Evolutionary conservation across 2,888 invertebrate species (phyloP), one percentile per base, ranked within the genome.

Genomic region (Rhopalosiphum nymphaeae): DNA sequence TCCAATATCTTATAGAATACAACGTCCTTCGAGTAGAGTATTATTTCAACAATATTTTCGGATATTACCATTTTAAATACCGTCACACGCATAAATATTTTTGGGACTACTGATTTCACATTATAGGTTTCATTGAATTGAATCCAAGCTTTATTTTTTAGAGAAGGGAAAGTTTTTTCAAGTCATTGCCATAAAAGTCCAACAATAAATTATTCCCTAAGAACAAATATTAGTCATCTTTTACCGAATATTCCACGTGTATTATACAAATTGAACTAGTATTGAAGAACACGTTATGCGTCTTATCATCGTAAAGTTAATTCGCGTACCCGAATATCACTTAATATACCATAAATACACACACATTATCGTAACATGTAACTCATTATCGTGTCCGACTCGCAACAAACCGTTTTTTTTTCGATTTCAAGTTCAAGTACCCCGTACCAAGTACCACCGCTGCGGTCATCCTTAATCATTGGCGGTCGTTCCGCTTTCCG

Each of bases 361-460:
- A 67, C 36, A 21, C 36, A 36, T 67, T 78, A 78, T 67, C 21
- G 36, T 36, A 67, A 67, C 67, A 67, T 7, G 67, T 78, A 78
- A 78, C 36, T 36, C 36, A 78, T 78, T 78, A 78, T 78, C 78
- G 78, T 78, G 36, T 78, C 1, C 36, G 21, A 78, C 36, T 36
- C 0, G 21, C 78, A 78, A 78, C 78, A 78, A 78, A 78, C 36
- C 67, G 16, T 78, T 78, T 67, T 78, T 78, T 36, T 78, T 44
- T 29, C 11, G 29, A 85, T 85, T 85, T 85, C 85, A 85, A 85
- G 44, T 85, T 85, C 85, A 44, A 85, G 85, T 85, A 29, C 85
- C 85, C 85, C 78, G 36, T 21, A 36, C 78, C 36, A 36, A 78
- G 78, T 36, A 36, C n/a, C 67, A n/a, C 67, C n/a, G 5, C 21